phyloP scores from a whole-genome alignment of 2,797 vertebrate genomes.

The Centropyge bicolor region DNA sequence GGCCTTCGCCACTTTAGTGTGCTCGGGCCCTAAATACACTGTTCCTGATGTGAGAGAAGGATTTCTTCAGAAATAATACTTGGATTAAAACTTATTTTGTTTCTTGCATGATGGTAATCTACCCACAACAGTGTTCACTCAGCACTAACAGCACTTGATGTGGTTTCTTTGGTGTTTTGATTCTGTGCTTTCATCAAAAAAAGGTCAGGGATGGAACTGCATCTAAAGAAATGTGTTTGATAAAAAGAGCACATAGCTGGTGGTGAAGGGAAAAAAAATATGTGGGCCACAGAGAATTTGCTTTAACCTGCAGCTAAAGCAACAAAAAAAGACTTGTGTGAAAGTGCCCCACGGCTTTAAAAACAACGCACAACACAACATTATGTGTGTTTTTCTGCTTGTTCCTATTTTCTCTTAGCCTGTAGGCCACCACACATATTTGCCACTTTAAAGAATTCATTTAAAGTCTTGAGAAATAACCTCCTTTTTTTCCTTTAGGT shows the following conservation, averaged over 20 bases:
- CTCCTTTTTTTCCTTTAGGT: background rate
- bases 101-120: background rate
- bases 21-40: too few species aligned
- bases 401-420: background rate
- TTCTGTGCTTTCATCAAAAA: background rate
- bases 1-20: too few species aligned
- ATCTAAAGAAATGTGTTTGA: conserved; percentile 1
- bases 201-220: conserved; percentile 1
- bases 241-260: background rate
- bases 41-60: too few species aligned
- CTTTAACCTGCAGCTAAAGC: background rate
- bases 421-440: background rate
- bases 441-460: background rate
- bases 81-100: background rate
- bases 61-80: background rate
- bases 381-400: background rate
- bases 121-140: background rate
- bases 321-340: background rate
- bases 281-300: background rate
- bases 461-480: background rate
- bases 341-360: background rate
- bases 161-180: background rate
- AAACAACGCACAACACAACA: background rate
- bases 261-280: background rate
- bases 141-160: background rate